Base-by-base conservation (phyloP, 2,113 vertebrate species). In the Piaya cayana region DNA sequence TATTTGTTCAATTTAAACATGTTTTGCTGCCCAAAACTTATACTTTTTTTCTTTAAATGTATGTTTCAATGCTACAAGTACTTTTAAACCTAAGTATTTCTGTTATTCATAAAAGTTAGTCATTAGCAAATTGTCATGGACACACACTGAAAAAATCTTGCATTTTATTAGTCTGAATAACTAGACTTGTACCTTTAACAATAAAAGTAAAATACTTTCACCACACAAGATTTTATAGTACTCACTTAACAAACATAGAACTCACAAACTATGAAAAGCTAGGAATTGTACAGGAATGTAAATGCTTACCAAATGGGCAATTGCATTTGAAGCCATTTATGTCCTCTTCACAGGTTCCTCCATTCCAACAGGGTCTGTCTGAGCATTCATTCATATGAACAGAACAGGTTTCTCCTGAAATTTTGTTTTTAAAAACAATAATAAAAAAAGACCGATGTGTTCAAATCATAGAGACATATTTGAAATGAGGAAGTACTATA, bases 331-430 rank as follows among this genome's bases (percentile, higher is more conserved):
- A 98, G 85, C 96, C 97, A 96, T 96, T 97, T 90, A 91, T 80
- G 59, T 96, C 82, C 93, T 98, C 97, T 95, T 98, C 90, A 96
- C 98, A 98, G 10, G 95, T 97, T 87, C 97, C 98, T 96, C 98
- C 96, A 39, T 98, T 98, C 93, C 97, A 95, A 92, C 98, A 98
- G 39, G 97, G 97, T 91, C 88, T 96, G 34, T 97, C 97, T 97
- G 94, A 95, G 81, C 98, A 98, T 12, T 97, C 96, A 47, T 92
- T 97, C 81, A 95, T 80, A 70, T 1, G 97, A 95, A 96, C 71
- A 30, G 97, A 95, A 93, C 97, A 98, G 11, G 80, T 97, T 93
- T 97, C 92, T 86, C 98, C 98, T 98, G 95, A 93, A 96, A 91
- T 58, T 94, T 69, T 71, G 77, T 68, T 74, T 52, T 30, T 49